Evolutionary conservation across 2,888 invertebrate genomes (phyloP).

Genomic region (Scaeva pyrastri): DNA sequence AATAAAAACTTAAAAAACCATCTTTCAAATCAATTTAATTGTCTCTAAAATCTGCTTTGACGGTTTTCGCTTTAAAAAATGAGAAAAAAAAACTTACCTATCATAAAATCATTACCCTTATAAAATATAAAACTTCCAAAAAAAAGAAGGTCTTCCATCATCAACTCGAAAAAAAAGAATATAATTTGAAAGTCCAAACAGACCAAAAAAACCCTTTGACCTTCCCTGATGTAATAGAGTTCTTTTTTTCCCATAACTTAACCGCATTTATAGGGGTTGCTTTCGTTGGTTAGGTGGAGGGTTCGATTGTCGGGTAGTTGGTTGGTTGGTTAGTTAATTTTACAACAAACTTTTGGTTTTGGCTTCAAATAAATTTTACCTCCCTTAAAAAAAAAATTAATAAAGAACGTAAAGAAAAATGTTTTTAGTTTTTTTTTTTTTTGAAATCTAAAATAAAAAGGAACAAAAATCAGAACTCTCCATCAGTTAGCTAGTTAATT

Average conservation of each 20-base stretch:
- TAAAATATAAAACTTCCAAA: background rate
- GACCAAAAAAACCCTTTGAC: slow-evolving; percentile 5
- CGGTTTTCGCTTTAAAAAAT: background rate
- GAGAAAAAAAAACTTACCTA: background rate
- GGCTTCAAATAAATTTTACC: slow-evolving; percentile 36
- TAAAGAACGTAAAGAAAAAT: background rate
- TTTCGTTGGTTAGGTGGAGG: background rate
- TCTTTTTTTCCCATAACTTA: background rate
- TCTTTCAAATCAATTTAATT: too few relatives aligned
- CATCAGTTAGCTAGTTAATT: slow-evolving; percentile 51
- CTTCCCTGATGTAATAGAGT: background rate
- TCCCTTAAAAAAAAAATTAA: slow-evolving; percentile 46
- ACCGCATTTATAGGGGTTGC: slow-evolving; percentile 16
- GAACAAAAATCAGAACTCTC: slow-evolving; percentile 35
- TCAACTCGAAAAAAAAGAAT: slow-evolving; percentile 3
- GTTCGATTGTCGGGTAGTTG: background rate
- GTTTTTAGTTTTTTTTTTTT: background rate
- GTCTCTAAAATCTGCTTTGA: background rate
- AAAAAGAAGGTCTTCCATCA: slow-evolving; percentile 7
- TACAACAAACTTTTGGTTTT: slow-evolving; percentile 21
- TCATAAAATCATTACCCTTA: background rate
- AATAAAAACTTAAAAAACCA: too few relatives aligned
- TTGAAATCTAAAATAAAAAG: background rate
- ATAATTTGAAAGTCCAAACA: background rate
- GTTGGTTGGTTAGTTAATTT: slow-evolving; percentile 1